A percentile compares a stretch with the other conserved stretches of the same genome.
Conservation (phyloP, 2,113 vertebrate species). For the Melanocharis versteri region DNA sequence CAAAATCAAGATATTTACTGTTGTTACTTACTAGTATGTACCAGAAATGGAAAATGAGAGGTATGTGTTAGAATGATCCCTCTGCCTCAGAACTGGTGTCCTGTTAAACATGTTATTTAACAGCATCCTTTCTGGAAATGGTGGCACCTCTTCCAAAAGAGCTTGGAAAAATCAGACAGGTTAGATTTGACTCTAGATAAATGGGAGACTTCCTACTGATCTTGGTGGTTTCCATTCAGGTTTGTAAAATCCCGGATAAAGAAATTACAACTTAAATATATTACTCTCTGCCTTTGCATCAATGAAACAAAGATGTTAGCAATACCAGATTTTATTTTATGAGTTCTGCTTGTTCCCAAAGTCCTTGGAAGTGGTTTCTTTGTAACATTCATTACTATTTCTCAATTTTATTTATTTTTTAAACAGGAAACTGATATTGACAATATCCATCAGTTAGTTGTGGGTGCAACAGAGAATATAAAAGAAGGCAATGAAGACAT, state of each 20-base stretch:
- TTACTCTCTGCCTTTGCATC: neutral
- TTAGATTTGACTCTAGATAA: neutral
- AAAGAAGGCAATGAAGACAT: conserved; percentile 99
- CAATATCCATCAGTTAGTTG: conserved; percentile 91
- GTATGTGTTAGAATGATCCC: neutral
- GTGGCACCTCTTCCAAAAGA: neutral
- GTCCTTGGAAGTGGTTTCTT: neutral
- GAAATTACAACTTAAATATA: neutral
- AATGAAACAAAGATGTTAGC: neutral
- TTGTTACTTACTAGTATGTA: neutral
- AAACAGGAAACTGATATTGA: conserved; percentile 91
- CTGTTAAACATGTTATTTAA: neutral
- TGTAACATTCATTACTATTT: neutral
- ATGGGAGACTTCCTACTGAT: neutral
- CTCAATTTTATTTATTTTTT: neutral
- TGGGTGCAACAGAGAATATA: conserved; percentile 95
- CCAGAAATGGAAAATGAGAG: neutral
- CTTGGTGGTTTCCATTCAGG: neutral
- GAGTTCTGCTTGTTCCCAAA: neutral
- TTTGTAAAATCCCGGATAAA: neutral
- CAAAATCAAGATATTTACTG: neutral
- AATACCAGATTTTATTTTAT: neutral
- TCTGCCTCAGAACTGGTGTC: neutral
- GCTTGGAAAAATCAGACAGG: neutral
- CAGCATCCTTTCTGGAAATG: neutral